Base-by-base conservation (phyloP, 2,113 vertebrate species). In the Sitta europaea region DNA sequence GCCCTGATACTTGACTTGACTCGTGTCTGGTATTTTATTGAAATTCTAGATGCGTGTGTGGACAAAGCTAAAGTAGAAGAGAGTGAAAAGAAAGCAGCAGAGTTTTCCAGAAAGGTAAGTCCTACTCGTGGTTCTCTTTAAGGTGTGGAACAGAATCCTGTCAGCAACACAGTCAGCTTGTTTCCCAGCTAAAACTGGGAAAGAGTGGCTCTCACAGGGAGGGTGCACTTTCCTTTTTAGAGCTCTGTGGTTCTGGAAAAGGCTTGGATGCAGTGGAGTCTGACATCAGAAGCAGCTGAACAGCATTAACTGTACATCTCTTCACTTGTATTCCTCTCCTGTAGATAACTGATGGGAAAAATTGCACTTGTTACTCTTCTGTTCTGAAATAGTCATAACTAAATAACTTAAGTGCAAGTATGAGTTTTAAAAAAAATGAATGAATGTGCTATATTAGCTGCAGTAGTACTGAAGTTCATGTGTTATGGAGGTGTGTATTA, bases 51-150 rank as follows among this genome's bases (percentile, higher is more conserved):
- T 98, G 97, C 98, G 7, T 99, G 99, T 96, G 99, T 99, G 95
- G 98, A 99, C 97, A 99, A 99, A 97, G 98, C 98, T 89, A 99
- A 99, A 97, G 99, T 99, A 85, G 99, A 99, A 79, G 99, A 99
- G 97, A 99, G 99, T 94, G 99, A 99, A 92, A 98, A 99, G 97
- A 99, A 98, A 97, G 99, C 99, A 73, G 92, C 97, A 15, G 99
- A 99, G 92, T 99, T 98, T 98, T 99, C 99, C 82, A 99, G 99
- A 97, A 99, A 99, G 98, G 99, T 99, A 97, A 98, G 94, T 97
- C 55, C 92, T 97, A 89, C 93, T 95, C 79, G 29, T 38, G 31
- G 3, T 14, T 75, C 3, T 40, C 29, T 31, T 40, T 6, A 25
- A 50, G 6, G 5, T 28, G 38, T 25, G 73, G 59, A 62, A 43